Evolutionary conservation across 2,113 vertebrate species (phyloP), one percentile per base, ranked within the genome.

Genomic region (Seriola rivoliana): DNA sequence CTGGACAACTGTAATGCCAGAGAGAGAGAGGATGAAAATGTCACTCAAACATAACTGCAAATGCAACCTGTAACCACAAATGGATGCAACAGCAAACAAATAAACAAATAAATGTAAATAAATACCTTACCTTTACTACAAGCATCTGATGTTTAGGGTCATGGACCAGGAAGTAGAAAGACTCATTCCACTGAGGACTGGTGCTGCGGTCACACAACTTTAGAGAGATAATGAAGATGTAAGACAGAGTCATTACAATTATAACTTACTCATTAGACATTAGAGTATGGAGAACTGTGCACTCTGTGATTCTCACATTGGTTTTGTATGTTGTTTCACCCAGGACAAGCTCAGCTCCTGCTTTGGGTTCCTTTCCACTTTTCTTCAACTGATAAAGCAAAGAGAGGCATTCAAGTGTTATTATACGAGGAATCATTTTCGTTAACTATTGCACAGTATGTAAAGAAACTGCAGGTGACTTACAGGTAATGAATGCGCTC

Each of bases 161-260:
- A 81, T 91, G 96, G 81, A 98, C 82, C 80, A 96, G 93, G 87
- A 98, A 98, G 91, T 95, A 93, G 89, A 97, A 96, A 12, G 86
- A 94, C 88, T 98, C 96, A 0, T 94, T 95, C 97, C 97, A 98
- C 58, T 95, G 9, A 7, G 97, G 97, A 29, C 91, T 87, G 44
- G 91, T 21, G 1, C 90, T 92, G 0, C 96, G 95, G 46, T 96
- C 54, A 73, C 95, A 92, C 50, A 96, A 88, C 97, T 97, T 88
- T 62, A 67, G 13, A 77, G 55, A 72, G 0, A 82, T 12, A 5
- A 65, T 4, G 0, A 48, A 63, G 71, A 80, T 4, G 32, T 50
- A 6, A 13, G 6, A 17, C 4, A 44, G 1, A n/a, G 25, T 65
- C 60, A 71, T 57, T 42, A 46, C 5, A n/a, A 7, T 0, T 50